These are phyloP conservation scores for Altica lythri DNA, from an alignment of 2,888 invertebrate species.

Conservation along the genomic window DNA sequence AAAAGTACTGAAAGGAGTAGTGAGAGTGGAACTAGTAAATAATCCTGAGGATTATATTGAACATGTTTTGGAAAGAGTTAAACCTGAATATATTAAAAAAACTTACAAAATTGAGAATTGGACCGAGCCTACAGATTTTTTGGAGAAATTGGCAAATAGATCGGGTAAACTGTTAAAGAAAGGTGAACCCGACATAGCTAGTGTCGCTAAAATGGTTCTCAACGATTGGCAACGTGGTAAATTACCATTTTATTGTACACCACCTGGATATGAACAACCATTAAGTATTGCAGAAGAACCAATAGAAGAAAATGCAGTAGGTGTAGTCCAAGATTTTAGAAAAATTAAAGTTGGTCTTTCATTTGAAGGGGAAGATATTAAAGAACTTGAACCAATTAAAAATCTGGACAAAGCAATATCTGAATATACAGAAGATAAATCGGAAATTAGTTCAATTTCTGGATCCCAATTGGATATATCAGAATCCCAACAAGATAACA, in stretches of 20 bases:
- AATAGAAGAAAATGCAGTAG: slow-evolving; percentile 53
- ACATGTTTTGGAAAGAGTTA: slow-evolving; percentile 83
- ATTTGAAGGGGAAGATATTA: slow-evolving; percentile 61
- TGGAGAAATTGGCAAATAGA: slow-evolving; percentile 86
- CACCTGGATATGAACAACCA: slow-evolving; percentile 79
- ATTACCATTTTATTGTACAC: slow-evolving; percentile 90
- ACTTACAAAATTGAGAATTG: slow-evolving; percentile 88
- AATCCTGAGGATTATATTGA: slow-evolving; percentile 94
- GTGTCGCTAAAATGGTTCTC: slow-evolving; percentile 90
- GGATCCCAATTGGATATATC: too few species aligned
- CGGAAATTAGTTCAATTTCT: slow-evolving; percentile 57
- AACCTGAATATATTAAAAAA: slow-evolving; percentile 84
- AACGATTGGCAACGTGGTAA: slow-evolving; percentile 99
- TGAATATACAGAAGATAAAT: slow-evolving; percentile 53
- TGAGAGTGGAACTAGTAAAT: slow-evolving; percentile 91
- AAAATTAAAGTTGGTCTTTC: slow-evolving; percentile 73
- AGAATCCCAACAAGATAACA: slow-evolving; percentile 31
- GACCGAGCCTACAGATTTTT: slow-evolving; percentile 82
- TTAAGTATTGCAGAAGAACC: slow-evolving; percentile 54
- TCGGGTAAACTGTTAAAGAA: slow-evolving; percentile 92
- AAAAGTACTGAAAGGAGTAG: slow-evolving; percentile 96
- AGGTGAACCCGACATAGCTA: slow-evolving; percentile 93
- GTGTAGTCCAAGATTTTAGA: slow-evolving; percentile 78
- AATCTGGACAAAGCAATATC: slow-evolving; percentile 46
- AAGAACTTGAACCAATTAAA: slow-evolving; percentile 61